Evolutionary conservation across 2,113 vertebrate genomes (phyloP).

Genomic region (Etheostoma cragini): DNA sequence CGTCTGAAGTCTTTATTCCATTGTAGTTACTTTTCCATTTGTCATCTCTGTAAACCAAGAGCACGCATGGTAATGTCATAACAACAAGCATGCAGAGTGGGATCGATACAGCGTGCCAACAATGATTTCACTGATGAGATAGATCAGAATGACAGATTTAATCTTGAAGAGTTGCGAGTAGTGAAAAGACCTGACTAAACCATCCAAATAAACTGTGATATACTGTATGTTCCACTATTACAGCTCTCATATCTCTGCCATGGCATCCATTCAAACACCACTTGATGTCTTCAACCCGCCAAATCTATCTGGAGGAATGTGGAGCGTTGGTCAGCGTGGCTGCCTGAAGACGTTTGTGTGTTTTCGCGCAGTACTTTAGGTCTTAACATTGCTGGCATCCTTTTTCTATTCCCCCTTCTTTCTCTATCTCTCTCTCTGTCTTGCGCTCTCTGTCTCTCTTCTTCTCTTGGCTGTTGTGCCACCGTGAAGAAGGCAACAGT

Average conservation of each 20-base stretch:
- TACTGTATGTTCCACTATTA: slow-evolving; percentile 44
- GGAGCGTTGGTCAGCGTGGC: slow-evolving; percentile 29
- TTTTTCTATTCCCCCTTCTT: slow-evolving; percentile 32
- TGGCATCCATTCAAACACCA: slow-evolving; percentile 50
- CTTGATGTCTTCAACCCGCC: slow-evolving; percentile 48
- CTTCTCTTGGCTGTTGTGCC: slow-evolving; percentile 69
- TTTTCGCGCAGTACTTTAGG: slow-evolving; percentile 47
- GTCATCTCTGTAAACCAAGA: slow-evolving; percentile 50
- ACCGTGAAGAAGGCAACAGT: slow-evolving; percentile 76
- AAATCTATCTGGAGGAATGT: slow-evolving; percentile 47
- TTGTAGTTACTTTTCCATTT: slow-evolving; percentile 61
- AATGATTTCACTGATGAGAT: slow-evolving; percentile 63
- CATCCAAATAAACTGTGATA: slow-evolving; percentile 51
- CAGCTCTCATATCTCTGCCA: slow-evolving; percentile 44
- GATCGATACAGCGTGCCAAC: slow-evolving; percentile 44
- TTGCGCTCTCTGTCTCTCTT: slow-evolving; percentile 48
- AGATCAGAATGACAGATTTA: slow-evolving; percentile 60
- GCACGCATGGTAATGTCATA: slow-evolving; percentile 37
- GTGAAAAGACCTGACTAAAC: slow-evolving; percentile 63
- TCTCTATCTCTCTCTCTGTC: slow-evolving; percentile 46
- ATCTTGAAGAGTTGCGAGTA: slow-evolving; percentile 37
- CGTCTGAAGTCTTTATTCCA: slow-evolving; percentile 61
- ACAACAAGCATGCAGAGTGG: slow-evolving; percentile 41
- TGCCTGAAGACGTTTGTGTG: slow-evolving; percentile 47
- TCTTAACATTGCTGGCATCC: slow-evolving; percentile 53